Evolutionary conservation across 2,888 invertebrate genomes (phyloP).

Genomic region (Diaperis boleti): DNA sequence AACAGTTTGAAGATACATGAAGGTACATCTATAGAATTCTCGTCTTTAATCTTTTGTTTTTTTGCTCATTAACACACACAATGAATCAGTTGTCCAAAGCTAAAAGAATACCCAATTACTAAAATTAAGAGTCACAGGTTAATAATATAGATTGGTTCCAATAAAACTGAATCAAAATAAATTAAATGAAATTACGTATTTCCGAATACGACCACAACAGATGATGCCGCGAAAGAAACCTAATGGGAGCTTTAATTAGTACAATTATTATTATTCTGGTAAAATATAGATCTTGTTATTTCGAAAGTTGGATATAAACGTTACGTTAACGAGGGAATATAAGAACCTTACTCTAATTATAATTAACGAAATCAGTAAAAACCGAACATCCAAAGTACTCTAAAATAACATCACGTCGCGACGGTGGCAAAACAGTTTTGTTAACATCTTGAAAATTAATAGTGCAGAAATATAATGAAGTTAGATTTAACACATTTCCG

Average conservation of each 20-base stretch:
- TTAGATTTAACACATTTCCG: slow-evolving; percentile 32
- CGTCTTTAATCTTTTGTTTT: no score
- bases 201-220: slow-evolving; percentile 3
- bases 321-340: not conserved
- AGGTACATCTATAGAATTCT: no score
- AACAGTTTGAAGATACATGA: no score
- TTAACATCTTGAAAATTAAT: slow-evolving; percentile 17
- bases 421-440: slow-evolving; percentile 5
- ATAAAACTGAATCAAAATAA: slow-evolving; percentile 4
- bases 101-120: slow-evolving; percentile 2
- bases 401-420: not conserved
- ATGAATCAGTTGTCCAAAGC: no score
- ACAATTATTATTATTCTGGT: slow-evolving; percentile 15
- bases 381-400: not conserved
- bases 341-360: slow-evolving; percentile 7
- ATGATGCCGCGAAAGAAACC: slow-evolving; percentile 4
- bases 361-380: not conserved
- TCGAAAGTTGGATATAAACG: not conserved
- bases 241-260: slow-evolving; percentile 9
- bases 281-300: slow-evolving; percentile 5
- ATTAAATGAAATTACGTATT: slow-evolving; percentile 13
- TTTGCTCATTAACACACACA: no score
- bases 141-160: not conserved
- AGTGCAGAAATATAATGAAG: slow-evolving; percentile 15
- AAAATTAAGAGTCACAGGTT: slow-evolving; percentile 8